Conservation (phyloP, 2,113 vertebrate species). For the Cebus imitator region DNA sequence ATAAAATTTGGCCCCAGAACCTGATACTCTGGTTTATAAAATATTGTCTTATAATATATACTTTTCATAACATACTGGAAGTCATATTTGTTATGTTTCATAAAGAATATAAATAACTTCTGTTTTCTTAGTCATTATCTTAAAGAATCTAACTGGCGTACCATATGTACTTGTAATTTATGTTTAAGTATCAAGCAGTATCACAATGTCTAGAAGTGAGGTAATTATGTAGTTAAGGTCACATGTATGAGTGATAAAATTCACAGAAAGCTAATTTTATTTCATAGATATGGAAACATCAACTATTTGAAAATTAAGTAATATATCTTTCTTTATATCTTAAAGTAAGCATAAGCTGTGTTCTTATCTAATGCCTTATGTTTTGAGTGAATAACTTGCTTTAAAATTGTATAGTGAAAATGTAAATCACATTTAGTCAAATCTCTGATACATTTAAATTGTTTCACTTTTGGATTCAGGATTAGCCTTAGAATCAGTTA, state of each 20-base stretch:
- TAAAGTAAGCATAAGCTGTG: neutral
- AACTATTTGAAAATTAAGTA: neutral
- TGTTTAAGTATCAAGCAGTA: neutral
- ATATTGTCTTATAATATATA: neutral
- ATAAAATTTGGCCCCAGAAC: constrained; percentile 9
- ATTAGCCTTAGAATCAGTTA: neutral
- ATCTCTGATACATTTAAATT: neutral
- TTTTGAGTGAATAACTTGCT: constrained; percentile 16
- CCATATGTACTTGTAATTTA: neutral
- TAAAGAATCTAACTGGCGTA: constrained; percentile 4
- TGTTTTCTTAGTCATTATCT: neutral
- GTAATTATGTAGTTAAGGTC: neutral
- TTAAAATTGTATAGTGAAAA: neutral
- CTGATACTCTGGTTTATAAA: neutral
- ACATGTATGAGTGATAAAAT: neutral
- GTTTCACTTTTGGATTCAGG: neutral
- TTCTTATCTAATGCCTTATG: neutral
- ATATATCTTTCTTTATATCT: constrained; percentile 8
- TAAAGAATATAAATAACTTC: neutral
- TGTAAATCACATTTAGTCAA: neutral
- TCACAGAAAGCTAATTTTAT: neutral
- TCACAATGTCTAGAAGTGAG: neutral
- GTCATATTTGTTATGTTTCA: neutral
- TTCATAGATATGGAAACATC: neutral
- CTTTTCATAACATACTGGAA: constrained; percentile 16